Percentiles rank a stretch among this genome's conserved stretches.
These are phyloP conservation scores for Arrhamphus sclerolepis DNA, from an alignment of 2,797 vertebrate species.

Conservation along the genomic window DNA sequence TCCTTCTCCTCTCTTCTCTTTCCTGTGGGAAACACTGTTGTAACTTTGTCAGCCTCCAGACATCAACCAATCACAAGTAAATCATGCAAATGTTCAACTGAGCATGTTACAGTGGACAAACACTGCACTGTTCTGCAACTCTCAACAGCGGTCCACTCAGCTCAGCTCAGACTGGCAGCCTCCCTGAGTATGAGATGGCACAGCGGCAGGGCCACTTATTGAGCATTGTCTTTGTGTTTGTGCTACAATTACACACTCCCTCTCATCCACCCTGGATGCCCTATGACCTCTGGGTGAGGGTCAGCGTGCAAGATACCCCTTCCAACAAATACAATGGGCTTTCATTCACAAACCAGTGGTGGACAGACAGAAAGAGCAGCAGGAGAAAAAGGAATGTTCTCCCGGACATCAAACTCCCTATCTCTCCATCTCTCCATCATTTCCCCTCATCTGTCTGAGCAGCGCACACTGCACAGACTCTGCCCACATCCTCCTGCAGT, in stretches of 20 bases:
- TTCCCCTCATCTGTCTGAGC: slow-evolving; percentile 63
- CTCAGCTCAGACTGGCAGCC: slow-evolving; percentile 26
- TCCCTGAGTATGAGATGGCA: slow-evolving; percentile 33
- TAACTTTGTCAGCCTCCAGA: slow-evolving; percentile 54
- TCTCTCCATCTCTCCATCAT: slow-evolving; percentile 66
- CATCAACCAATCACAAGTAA: slow-evolving; percentile 55
- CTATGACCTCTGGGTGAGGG: slow-evolving; percentile 62
- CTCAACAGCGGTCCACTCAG: slow-evolving; percentile 18
- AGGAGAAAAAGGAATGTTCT: slow-evolving; percentile 46
- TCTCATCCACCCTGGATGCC: slow-evolving; percentile 54
- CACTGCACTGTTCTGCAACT: slow-evolving; percentile 24
- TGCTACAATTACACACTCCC: slow-evolving; percentile 61
- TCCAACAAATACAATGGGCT: slow-evolving; percentile 63
- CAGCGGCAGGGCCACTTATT: slow-evolving; percentile 38
- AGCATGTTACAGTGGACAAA: slow-evolving; percentile 33
- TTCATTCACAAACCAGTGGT: slow-evolving; percentile 60
- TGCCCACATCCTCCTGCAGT: slow-evolving; percentile 70
- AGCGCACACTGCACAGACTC: slow-evolving; percentile 37
- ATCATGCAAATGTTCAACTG: slow-evolving; percentile 37
- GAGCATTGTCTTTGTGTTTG: slow-evolving; percentile 65
- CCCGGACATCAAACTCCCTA: slow-evolving; percentile 57
- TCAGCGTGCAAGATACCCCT: slow-evolving; percentile 60
- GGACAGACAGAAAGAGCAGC: slow-evolving; percentile 45
- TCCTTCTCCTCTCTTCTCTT: slow-evolving; percentile 14
- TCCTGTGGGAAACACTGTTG: slow-evolving; percentile 54